Base-by-base conservation (phyloP, 2,888 invertebrate genomes). In the Eudasyphora cyanicolor region DNA sequence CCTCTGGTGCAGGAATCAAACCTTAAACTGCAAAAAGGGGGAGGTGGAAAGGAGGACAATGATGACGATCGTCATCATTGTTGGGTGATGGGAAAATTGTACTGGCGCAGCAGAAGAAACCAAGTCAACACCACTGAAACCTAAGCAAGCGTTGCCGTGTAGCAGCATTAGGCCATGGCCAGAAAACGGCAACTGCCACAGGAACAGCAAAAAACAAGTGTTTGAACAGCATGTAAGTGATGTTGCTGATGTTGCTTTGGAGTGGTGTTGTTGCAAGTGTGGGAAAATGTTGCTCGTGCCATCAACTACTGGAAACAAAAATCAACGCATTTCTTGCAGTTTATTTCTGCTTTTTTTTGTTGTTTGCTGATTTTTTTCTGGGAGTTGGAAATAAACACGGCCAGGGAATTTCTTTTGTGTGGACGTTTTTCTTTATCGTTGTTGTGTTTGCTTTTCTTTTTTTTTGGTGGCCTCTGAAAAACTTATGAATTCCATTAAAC, bases 401-500 rank as follows among this genome's bases (percentile, higher is more conserved):
- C 35, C 35, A 38, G 70, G 45, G 83, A 80, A 80, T 80, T 80
- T 83, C 83, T 83, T 82, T 82, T 82, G 76, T 82, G 42, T 71
- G 67, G 32, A n/a, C n/a, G n/a, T n/a, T n/a, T n/a, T n/a, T n/a
- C n/a, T n/a, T n/a, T n/a, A n/a, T n/a, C n/a, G n/a, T n/a, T n/a
- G n/a, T n/a, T n/a, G n/a, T n/a, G n/a, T n/a, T n/a, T n/a, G 71
- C 67, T 64, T 71, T 78, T 78, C 70, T 57, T 49, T 71, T 71
- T 45, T 60, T 67, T 38, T 75, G 27, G 51, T 67, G 38, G 51
- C 45, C 69, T 77, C 49, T 64, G 49, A 64, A 82, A 79, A 84
- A 86, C 85, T 85, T 86, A 86, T 86, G 86, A 84, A 86, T 86
- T 86, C 86, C 84, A 85, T 86, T 86, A 86, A 81, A 82, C 60